Base-by-base conservation (phyloP, 1,140 invertebrate genomes). In the Drosophila nigromelanica region DNA sequence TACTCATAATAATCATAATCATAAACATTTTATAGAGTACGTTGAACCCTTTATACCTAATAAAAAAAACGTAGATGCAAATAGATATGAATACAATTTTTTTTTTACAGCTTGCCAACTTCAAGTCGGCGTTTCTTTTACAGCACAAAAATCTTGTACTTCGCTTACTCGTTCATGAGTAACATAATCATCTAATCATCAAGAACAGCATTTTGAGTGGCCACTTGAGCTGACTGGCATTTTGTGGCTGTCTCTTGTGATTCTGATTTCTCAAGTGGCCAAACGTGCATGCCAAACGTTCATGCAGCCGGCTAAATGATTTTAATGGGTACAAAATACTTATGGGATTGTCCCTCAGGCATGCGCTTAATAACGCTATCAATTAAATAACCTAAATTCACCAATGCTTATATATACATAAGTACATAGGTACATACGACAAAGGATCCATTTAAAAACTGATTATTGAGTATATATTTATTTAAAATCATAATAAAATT, bases 281-380 rank as follows among this genome's bases (percentile, higher is more conserved):
- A 61, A 69, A 52, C 58, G 66, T 69, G 58, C 39, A 24, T 27
- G 24, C 3, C 24, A 27, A 27, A 27, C 27, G 39, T 33, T 4
- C 10, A 27, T 51, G 50, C 48, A 68, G 66, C 58, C 43, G 59
- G 12, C 14, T 11, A 54, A 50, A 70, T 55, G 35, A 70, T 55
- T 48, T 5, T 55, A 63, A 63, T 70, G 50, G 14, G 50, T 63
- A 70, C 67, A 63, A 70, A 40, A 54, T 63, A 70, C 67, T 70
- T 63, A 47, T 37, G 21, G 21, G 47, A 54, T 55, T 11, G 27
- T 33, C 50, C 30, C 35, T 52, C 30, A 12, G 43, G 8, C 33
- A 2, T 35, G 39, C 5, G 39, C 39, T 11, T 5, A 40, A 40
- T n/a, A 40, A 14, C n/a, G 12, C n/a, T 40, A 40, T 40, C 39